Conservation (phyloP, 1,140 invertebrate genomes). For the Drosophila seguyi region DNA sequence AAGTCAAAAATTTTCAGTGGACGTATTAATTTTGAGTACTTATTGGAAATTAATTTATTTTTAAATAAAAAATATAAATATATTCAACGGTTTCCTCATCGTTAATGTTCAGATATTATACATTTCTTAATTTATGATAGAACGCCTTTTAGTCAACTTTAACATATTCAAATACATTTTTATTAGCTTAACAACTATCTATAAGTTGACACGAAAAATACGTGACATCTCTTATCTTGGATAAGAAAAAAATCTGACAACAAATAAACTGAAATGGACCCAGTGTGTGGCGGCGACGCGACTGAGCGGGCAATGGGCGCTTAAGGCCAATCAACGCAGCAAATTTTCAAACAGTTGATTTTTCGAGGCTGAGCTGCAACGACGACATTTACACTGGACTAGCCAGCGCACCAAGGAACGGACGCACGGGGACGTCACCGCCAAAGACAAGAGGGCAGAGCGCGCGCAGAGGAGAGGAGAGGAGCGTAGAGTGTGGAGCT, state of each 20-base stretch:
- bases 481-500: slow-evolving; percentile 7
- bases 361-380: slow-evolving; percentile 77
- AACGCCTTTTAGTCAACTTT: not conserved
- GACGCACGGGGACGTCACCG: slow-evolving; percentile 35
- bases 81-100: not conserved
- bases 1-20: not conserved
- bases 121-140: no score
- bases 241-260: no score
- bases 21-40: not conserved
- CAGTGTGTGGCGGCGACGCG: slow-evolving; percentile 39
- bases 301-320: slow-evolving; percentile 54
- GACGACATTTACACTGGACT: slow-evolving; percentile 40
- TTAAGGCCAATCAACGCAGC: slow-evolving; percentile 81
- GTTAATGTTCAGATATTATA: not conserved
- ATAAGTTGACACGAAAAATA: not conserved
- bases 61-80: not conserved
- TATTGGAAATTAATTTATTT: not conserved
- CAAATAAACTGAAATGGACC: not conserved
- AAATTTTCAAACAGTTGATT: slow-evolving; percentile 81
- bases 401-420: slow-evolving; percentile 13
- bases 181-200: not conserved
- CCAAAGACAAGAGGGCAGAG: slow-evolving; percentile 7
- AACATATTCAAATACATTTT: not conserved
- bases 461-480: slow-evolving; percentile 10
- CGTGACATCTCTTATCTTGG: not conserved